Evolutionary conservation across 2,888 invertebrate species (phyloP).

Genomic region (Drosophila nr. perissopoda): DNA sequence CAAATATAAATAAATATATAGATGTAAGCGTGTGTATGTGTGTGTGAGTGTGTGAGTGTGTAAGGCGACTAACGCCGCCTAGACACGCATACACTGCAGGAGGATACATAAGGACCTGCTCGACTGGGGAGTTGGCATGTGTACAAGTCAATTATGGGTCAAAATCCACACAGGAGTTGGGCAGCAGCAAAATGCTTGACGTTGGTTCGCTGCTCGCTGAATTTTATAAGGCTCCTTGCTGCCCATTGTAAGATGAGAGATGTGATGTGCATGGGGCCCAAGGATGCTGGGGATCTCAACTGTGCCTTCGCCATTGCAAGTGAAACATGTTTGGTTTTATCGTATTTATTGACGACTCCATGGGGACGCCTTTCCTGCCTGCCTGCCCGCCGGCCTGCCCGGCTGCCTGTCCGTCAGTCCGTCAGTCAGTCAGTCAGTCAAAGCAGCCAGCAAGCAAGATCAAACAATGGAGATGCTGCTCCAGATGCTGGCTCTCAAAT

Average conservation of each 20-base stretch:
- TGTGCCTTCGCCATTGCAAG: slow-evolving; percentile 55
- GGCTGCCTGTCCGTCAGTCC: background rate
- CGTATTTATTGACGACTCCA: slow-evolving; percentile 81
- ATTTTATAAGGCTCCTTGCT: slow-evolving; percentile 46
- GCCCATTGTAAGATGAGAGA: slow-evolving; percentile 49
- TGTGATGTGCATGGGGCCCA: slow-evolving; percentile 31
- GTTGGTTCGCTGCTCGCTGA: slow-evolving; percentile 45
- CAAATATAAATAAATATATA: slow-evolving; percentile 38
- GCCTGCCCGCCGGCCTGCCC: slow-evolving; percentile 4
- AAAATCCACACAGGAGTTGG: slow-evolving; percentile 75
- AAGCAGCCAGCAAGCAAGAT: slow-evolving; percentile 45
- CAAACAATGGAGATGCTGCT: slow-evolving; percentile 68
- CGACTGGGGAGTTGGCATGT: slow-evolving; percentile 66
- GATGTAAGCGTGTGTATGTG: background rate
- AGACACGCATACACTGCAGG: slow-evolving; percentile 59
- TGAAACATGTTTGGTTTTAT: slow-evolving; percentile 81
- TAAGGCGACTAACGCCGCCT: slow-evolving; percentile 52
- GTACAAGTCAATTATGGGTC: slow-evolving; percentile 81
- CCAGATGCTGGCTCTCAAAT: slow-evolving; percentile 41
- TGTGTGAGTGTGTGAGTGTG: slow-evolving; percentile 1
- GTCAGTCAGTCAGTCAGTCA: slow-evolving; percentile 10
- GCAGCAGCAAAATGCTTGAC: slow-evolving; percentile 43
- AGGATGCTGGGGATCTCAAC: slow-evolving; percentile 15
- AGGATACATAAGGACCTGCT: slow-evolving; percentile 17
- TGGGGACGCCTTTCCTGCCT: slow-evolving; percentile 70